Base-by-base conservation (phyloP, 2,797 vertebrate species). In the Hypotaenidia okinawae region DNA sequence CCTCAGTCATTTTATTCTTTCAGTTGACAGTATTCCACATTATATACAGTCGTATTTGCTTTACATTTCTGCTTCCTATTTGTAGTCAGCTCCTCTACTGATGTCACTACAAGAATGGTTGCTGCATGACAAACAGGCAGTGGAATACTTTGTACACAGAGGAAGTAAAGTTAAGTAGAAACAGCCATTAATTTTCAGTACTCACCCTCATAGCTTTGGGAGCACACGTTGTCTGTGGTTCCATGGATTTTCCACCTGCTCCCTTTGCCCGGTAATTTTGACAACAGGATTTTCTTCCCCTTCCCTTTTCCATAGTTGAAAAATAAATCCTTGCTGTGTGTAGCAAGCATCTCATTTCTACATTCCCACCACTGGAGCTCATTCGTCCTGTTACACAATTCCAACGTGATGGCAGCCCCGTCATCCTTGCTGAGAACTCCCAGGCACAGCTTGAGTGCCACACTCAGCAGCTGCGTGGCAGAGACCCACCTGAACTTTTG, bases 401-500 rank as follows among this genome's bases (percentile, higher is more conserved):
- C 98, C 37, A 99, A 93, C 0, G 96, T 82, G 87, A 99, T 68
- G 11, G 98, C 95, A 59, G 98, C 98, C 97, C 97, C 98, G 2
- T 99, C 97, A 0, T 94, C 97, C 84, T 98, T 97, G 27, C 97
- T 94, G 5, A 98, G 74, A 17, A 98, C 98, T 2, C 97, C 99
- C 87, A 99, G 88, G 85, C 99, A 99, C 30, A 99, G 96, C 87
- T 99, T 99, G 39, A 98, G 97, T 1, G 98, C 98, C 64, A 99
- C 22, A 13, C 98, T 99, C 96, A 99, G 98, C 80, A 99, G 10
- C 41, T 98, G 98, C 0, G 77, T 97, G 23, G 98, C 91, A 1
- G 99, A 99, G 52, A 98, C 97, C 99, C 99, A 99, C 35, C 97
- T 98, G 93, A 99, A 99, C 87, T 98, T 98, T 93, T 99, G 99